Conservation (phyloP, 2,888 invertebrate species). For the Parnassius apollo region DNA sequence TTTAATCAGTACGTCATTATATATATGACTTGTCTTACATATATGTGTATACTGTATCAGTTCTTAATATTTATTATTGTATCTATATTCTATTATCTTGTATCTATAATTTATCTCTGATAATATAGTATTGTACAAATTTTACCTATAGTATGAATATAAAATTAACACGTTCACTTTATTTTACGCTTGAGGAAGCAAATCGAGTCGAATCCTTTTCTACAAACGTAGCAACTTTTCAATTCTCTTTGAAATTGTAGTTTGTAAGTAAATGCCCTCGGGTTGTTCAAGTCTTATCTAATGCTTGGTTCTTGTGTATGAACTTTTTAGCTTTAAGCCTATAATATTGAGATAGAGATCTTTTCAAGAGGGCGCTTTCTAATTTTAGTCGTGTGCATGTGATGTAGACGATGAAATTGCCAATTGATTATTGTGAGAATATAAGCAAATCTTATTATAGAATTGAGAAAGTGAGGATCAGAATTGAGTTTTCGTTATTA, state of each 20-base stretch:
- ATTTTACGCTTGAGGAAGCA: not conserved
- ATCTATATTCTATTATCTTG: too few species aligned
- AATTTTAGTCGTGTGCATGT: constrained; percentile 1
- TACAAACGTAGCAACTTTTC: constrained; percentile 3
- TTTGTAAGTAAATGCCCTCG: constrained; percentile 8
- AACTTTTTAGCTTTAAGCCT: constrained; percentile 36
- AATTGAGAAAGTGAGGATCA: too few species aligned
- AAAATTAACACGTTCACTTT: not conserved
- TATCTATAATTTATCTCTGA: too few species aligned
- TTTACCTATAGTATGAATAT: not conserved
- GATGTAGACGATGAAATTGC: too few species aligned
- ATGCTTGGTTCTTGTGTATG: constrained; percentile 23
- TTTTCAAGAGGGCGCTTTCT: constrained; percentile 39
- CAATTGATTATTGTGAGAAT: too few species aligned
- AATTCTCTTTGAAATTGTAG: constrained; percentile 23
- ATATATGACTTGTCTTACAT: too few species aligned
- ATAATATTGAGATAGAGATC: constrained; percentile 32
- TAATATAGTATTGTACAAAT: too few species aligned
- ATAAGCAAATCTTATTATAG: too few species aligned
- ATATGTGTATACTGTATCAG: too few species aligned
- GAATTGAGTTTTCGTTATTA: too few species aligned
- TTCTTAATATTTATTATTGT: too few species aligned
- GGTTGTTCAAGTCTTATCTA: constrained; percentile 15
- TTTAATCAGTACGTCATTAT: too few species aligned
- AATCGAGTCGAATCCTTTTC: constrained; percentile 6